Percentiles rank a stretch among this genome's conserved stretches.
Evolutionary conservation across 2,113 vertebrate genomes (phyloP).

Genomic region (Hippopotamus amphibius): DNA sequence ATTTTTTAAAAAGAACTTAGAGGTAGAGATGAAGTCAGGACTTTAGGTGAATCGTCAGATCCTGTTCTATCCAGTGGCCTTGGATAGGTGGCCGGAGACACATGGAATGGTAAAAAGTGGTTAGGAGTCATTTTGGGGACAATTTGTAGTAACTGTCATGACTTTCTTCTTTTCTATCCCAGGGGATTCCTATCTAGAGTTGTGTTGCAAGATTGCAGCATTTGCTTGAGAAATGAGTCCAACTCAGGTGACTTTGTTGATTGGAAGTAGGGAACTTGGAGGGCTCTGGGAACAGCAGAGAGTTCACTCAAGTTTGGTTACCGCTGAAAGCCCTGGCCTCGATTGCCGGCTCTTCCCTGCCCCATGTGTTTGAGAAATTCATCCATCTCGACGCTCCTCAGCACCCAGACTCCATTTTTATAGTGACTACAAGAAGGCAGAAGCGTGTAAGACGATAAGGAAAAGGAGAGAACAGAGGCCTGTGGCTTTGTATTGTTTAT

Average conservation of each 20-base stretch:
- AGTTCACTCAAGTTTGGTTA: background rate
- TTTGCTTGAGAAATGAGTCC: constrained; percentile 27
- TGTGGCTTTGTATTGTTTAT: background rate
- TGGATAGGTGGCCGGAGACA: background rate
- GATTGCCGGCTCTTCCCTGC: background rate
- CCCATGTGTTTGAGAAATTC: background rate
- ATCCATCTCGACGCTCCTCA: background rate
- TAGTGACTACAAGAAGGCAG: background rate
- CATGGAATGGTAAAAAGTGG: background rate
- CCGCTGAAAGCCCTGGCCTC: background rate
- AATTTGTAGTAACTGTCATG: background rate
- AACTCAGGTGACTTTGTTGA: background rate
- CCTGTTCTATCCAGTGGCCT: background rate
- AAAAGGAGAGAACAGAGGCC: background rate
- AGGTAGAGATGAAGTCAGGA: background rate
- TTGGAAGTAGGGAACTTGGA: background rate
- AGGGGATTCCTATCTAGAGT: background rate
- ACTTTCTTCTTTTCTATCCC: background rate
- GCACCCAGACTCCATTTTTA: background rate
- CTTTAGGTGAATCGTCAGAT: background rate
- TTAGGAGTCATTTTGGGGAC: background rate
- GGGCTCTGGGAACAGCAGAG: background rate
- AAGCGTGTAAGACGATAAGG: background rate
- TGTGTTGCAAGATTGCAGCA: background rate
- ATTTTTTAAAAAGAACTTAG: background rate